phyloP scores from a whole-genome alignment of 1,140 invertebrate species.

The Pantala flavescens region DNA sequence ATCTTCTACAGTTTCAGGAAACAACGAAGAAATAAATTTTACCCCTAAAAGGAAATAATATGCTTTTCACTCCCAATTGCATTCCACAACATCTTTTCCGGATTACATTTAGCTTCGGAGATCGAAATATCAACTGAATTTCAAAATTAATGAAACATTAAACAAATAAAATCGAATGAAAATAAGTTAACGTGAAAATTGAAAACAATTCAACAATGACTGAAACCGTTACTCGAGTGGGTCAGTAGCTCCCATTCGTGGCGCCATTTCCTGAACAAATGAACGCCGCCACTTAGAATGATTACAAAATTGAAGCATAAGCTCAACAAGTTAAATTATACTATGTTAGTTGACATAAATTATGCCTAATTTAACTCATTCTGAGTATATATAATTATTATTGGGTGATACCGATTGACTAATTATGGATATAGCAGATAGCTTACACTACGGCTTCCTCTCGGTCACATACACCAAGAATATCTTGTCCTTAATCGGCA shows the following conservation, averaged over 20 bases:
- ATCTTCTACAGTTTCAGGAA: constrained; percentile 40
- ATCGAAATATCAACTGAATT: too few species aligned
- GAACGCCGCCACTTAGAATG: background rate
- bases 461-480: background rate
- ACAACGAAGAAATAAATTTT: constrained; percentile 17
- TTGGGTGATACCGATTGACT: too few species aligned
- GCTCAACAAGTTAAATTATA: constrained; percentile 1
- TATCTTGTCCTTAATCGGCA: background rate
- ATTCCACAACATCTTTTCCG: too few species aligned
- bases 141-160: too few species aligned
- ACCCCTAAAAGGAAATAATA: background rate
- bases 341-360: background rate
- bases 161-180: too few species aligned
- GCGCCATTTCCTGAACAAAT: constrained; percentile 8
- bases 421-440: background rate
- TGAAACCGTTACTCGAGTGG: constrained; percentile 7
- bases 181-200: too few species aligned
- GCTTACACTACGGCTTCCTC: constrained; percentile 5
- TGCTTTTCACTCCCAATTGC: background rate
- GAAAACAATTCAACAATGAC: background rate
- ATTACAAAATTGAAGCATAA: background rate
- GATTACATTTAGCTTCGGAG: too few species aligned
- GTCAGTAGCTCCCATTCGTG: constrained; percentile 7
- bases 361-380: background rate
- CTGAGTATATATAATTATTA: too few species aligned